Conservation (phyloP, 2,888 invertebrate genomes). For the Megalurothrips usitatus region DNA sequence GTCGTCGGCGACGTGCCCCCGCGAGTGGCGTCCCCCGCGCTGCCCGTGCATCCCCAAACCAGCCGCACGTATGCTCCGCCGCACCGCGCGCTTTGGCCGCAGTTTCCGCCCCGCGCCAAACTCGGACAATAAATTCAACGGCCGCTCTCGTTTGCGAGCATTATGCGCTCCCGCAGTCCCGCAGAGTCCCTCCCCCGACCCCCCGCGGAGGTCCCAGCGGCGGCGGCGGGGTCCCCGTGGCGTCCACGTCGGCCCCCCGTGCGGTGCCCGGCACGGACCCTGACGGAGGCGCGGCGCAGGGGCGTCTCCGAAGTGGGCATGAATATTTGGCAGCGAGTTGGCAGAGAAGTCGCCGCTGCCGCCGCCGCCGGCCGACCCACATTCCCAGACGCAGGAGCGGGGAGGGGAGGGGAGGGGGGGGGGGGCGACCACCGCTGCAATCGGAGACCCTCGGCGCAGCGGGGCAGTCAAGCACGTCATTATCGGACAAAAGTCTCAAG, state of each 20-base stretch:
- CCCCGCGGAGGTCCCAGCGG: background rate
- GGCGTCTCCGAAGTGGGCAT: background rate
- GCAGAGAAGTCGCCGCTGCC: too few relatives aligned
- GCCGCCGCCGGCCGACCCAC: too few relatives aligned
- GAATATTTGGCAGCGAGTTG: background rate
- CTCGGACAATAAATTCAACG: background rate
- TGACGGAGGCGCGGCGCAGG: background rate
- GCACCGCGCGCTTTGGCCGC: too few relatives aligned
- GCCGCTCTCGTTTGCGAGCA: background rate
- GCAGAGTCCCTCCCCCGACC: background rate
- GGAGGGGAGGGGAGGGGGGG: too few relatives aligned
- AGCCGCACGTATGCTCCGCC: background rate
- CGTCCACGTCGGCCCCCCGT: background rate
- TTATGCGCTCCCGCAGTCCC: background rate
- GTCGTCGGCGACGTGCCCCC: background rate
- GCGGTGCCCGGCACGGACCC: too few relatives aligned
- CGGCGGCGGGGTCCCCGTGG: background rate
- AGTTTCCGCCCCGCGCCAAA: too few relatives aligned
- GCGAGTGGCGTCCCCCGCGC: background rate
- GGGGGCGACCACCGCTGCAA: background rate
- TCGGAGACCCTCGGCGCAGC: background rate
- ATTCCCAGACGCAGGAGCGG: too few relatives aligned
- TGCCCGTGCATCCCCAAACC: background rate
- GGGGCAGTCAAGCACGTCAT: background rate
- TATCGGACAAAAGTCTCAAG: too few relatives aligned